Evolutionary conservation across 1,140 invertebrate genomes (phyloP).

Genomic region (Danaus plexippus): DNA sequence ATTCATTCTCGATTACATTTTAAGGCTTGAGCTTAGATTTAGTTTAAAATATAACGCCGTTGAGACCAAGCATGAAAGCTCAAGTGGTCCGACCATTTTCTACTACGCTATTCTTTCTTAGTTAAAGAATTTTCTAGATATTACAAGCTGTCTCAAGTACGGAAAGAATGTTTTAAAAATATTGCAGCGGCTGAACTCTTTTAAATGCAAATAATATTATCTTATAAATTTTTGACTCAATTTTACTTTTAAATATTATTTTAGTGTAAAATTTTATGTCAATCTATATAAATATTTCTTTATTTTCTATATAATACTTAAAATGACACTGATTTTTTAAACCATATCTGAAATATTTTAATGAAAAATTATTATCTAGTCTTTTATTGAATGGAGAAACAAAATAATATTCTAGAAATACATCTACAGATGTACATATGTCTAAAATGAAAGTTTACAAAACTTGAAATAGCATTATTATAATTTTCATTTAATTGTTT

Average conservation of each 20-base stretch:
- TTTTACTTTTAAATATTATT: slow-evolving; percentile 17
- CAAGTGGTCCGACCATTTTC: slow-evolving; percentile 16
- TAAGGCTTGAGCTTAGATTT: slow-evolving; percentile 13
- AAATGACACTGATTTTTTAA: neutral
- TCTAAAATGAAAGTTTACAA: neutral
- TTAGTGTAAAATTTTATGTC: slow-evolving; percentile 7
- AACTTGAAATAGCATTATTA: neutral
- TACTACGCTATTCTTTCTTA: slow-evolving; percentile 21
- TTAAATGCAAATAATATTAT: slow-evolving; percentile 30
- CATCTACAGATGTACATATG: neutral
- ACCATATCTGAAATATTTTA: too few species aligned
- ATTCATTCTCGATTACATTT: slow-evolving; percentile 13
- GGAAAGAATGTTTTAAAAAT: slow-evolving; percentile 26
- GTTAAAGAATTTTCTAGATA: slow-evolving; percentile 27
- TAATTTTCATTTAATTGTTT: slow-evolving; percentile 3
- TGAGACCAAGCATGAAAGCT: slow-evolving; percentile 17
- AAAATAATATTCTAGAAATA: neutral
- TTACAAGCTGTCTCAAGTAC: slow-evolving; percentile 28
- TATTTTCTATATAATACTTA: neutral
- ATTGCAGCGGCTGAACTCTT: slow-evolving; percentile 27
- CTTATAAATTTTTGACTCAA: slow-evolving; percentile 14
- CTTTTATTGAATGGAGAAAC: neutral
- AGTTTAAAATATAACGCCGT: slow-evolving; percentile 13
- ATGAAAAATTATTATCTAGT: too few species aligned
- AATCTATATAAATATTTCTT: neutral